Conservation (phyloP, 2,113 vertebrate species). For the Pedetes capensis region DNA sequence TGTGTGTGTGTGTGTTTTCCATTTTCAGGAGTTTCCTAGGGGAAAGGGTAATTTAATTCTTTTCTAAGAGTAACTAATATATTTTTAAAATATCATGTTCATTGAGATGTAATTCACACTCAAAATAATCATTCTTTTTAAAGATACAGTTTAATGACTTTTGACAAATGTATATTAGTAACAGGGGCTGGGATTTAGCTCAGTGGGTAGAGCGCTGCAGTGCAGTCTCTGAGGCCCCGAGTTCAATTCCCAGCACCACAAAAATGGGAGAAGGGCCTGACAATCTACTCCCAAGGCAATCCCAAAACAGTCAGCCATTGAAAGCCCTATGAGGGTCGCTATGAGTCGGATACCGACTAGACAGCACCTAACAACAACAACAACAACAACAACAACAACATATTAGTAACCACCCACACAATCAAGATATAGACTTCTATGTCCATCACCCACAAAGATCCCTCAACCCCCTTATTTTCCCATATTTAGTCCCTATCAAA, state of each 20-base stretch:
- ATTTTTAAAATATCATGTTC: not conserved
- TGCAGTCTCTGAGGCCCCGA: too few species aligned
- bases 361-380: too few species aligned
- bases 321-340: too few species aligned
- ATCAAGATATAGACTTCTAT: not conserved
- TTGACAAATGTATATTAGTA: too few species aligned
- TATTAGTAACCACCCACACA: not conserved
- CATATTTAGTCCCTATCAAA: not conserved
- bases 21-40: not conserved
- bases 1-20: not conserved
- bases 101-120: not conserved
- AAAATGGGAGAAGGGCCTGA: too few species aligned
- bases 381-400: too few species aligned
- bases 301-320: too few species aligned
- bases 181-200: too few species aligned
- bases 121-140: not conserved
- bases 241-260: too few species aligned
- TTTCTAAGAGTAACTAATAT: not conserved
- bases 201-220: too few species aligned
- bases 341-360: too few species aligned
- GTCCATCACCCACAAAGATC: not conserved
- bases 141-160: not conserved
- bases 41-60: not conserved
- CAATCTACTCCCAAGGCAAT: too few species aligned
- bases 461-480: not conserved